Evolutionary conservation across 2,888 invertebrate species (phyloP).

Genomic region (Ditylenchus weischeri): DNA sequence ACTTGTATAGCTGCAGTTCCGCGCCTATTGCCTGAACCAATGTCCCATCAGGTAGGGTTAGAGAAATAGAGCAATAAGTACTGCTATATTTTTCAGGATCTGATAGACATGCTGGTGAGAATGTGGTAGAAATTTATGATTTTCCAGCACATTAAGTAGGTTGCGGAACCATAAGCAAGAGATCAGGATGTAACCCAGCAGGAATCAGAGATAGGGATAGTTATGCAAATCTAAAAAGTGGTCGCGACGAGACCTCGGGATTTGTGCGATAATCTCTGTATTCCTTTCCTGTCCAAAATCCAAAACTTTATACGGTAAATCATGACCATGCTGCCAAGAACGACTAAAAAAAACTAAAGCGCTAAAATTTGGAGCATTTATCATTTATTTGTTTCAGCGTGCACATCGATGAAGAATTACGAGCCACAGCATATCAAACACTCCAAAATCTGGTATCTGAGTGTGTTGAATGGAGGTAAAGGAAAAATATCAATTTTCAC

Average conservation of each 20-base stretch:
- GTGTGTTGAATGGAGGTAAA: constrained; percentile 88
- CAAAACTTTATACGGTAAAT: no score
- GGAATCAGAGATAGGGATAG: no score
- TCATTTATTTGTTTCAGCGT: constrained; percentile 62
- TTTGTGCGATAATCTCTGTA: no score
- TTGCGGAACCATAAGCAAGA: no score
- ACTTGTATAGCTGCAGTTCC: constrained; percentile 98
- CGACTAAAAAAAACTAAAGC: no score
- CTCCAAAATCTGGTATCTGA: constrained; percentile 86
- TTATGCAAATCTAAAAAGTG: no score
- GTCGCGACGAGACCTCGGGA: no score
- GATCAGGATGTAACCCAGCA: no score
- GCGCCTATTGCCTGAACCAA: constrained; percentile 91
- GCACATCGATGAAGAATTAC: constrained; percentile 95
- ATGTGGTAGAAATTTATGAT: constrained; percentile 68
- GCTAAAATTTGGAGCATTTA: no score
- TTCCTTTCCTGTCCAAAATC: no score
- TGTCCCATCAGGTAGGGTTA: constrained; percentile 69
- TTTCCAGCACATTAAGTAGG: no score
- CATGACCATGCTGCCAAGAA: no score
- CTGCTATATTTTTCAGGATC: constrained; percentile 69
- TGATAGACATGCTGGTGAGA: constrained; percentile 87
- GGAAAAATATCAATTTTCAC: constrained; percentile 63
- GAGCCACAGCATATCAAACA: constrained; percentile 63
- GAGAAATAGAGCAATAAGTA: constrained; percentile 1